Base-by-base conservation (phyloP, 2,797 vertebrate genomes). In the Chaetodon trifasciatus region DNA sequence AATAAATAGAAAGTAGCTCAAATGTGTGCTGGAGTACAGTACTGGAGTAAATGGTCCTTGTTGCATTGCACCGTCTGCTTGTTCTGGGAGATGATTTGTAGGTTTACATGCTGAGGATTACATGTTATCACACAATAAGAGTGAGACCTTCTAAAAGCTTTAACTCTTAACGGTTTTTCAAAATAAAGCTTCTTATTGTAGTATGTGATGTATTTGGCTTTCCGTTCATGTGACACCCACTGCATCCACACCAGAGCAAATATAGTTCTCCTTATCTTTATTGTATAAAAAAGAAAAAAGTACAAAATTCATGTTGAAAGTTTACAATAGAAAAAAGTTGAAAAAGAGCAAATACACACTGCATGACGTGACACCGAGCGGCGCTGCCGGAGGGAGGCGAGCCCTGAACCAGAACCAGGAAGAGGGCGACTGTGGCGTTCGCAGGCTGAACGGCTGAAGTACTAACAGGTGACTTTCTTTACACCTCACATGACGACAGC, bases 271-370 rank as follows among this genome's bases (percentile, higher is more conserved):
- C 32, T 86, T 70, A 83, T 80, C 58, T 96, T 96, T 96, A 96
- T 94, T 96, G 86, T 92, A 93, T 94, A 94, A 95, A 94, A 91
- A 87, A 80, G 67, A 83, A 91, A 90, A 92, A 90, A 83, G 84
- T 95, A 94, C 88, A 95, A 96, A 96, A 95, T 89, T 88, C 82
- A 93, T 91, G 86, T 94, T 91, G 81, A 95, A 94, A 93, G 85
- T 89, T 89, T 84, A 94, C 86, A 92, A 80, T 91, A 92, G 88
- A 93, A 95, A 94, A 92, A 84, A 77, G 52, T 63, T 76, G 55
- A 88, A 87, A 88, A 94, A 92, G 84, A 86, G 88, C 86, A 88
- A 91, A 93, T 85, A 75, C 92, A 92, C 91, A 94, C 92, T 89
- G 92, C 89, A 92, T 89, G 86, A 93, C 89, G 91, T 62, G 78